phyloP scores from a whole-genome alignment of 2,888 invertebrate genomes.

The Cephus runcator region DNA sequence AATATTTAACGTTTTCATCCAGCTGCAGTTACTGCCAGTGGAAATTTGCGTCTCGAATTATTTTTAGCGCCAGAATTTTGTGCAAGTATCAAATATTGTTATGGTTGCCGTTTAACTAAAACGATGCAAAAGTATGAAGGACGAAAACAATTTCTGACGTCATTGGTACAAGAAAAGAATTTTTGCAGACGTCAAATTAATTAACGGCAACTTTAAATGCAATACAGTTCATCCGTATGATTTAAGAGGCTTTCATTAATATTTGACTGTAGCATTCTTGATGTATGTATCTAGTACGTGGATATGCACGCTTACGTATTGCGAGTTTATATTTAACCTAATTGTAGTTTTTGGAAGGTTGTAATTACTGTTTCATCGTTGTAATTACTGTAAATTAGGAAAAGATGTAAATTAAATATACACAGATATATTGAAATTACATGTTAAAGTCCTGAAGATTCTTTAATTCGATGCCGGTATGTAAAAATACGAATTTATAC shows the following conservation, averaged over 20 bases:
- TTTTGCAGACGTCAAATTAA: too few relatives aligned
- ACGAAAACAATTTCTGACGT: background rate
- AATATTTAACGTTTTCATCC: background rate
- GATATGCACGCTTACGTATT: background rate
- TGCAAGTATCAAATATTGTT: too few relatives aligned
- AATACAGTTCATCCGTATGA: background rate
- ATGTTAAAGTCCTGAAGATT: background rate
- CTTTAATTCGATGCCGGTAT: too few relatives aligned
- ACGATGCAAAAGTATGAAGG: background rate
- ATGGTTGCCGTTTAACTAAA: background rate
- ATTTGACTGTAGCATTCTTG: background rate
- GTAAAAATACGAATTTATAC: too few relatives aligned
- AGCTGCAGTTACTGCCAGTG: background rate
- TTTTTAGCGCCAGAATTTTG: too few relatives aligned
- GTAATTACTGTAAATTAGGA: too few relatives aligned
- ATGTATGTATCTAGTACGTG: rapidly evolving
- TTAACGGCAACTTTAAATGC: too few relatives aligned
- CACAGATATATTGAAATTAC: background rate
- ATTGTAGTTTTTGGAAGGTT: too few relatives aligned
- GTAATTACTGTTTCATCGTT: background rate
- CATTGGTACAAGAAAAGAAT: background rate
- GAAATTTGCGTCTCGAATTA: background rate
- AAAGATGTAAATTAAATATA: background rate
- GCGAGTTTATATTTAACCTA: background rate
- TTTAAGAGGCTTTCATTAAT: background rate